Percentiles rank a stretch among this genome's conserved stretches.
phyloP scores from a whole-genome alignment of 2,888 invertebrate species.

The Falcaria lacertinaria region DNA sequence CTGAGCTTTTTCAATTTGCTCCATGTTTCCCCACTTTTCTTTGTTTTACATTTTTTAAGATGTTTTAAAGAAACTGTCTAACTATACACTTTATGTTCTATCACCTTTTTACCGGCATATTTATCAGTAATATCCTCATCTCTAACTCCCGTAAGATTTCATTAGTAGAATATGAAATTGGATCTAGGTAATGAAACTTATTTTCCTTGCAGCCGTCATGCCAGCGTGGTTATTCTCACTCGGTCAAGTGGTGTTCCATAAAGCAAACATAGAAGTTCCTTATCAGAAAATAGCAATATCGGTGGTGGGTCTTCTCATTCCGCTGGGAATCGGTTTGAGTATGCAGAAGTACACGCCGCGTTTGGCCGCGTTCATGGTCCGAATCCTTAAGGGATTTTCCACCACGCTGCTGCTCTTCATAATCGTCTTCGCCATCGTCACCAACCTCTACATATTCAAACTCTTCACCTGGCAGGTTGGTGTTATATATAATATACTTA shows the following conservation, averaged over 20 bases:
- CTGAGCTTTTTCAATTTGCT: too few relatives aligned
- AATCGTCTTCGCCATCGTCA: constrained; percentile 90
- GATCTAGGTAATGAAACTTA: too few relatives aligned
- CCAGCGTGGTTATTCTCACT: constrained; percentile 95
- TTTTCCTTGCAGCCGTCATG: constrained; percentile 84
- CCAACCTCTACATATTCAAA: constrained; percentile 93
- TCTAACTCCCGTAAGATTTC: too few relatives aligned
- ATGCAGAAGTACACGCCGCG: constrained; percentile 86
- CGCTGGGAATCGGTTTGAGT: constrained; percentile 77
- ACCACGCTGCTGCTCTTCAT: constrained; percentile 89
- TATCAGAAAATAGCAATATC: constrained; percentile 87
- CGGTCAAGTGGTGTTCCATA: constrained; percentile 86
- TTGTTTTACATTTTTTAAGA: too few relatives aligned
- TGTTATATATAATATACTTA: constrained; percentile 6
- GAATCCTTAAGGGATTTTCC: constrained; percentile 91
- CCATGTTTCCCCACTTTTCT: too few relatives aligned
- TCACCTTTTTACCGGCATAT: too few relatives aligned
- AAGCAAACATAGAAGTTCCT: constrained; percentile 87
- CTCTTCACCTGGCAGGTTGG: constrained; percentile 92
- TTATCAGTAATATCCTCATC: too few relatives aligned
- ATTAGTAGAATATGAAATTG: too few relatives aligned
- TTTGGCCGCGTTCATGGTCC: constrained; percentile 84
- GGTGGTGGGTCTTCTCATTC: constrained; percentile 87
- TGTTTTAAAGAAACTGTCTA: too few relatives aligned
- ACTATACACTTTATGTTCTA: too few relatives aligned